Conservation (phyloP, 1,140 invertebrate genomes). For the Plectus sambesii region DNA sequence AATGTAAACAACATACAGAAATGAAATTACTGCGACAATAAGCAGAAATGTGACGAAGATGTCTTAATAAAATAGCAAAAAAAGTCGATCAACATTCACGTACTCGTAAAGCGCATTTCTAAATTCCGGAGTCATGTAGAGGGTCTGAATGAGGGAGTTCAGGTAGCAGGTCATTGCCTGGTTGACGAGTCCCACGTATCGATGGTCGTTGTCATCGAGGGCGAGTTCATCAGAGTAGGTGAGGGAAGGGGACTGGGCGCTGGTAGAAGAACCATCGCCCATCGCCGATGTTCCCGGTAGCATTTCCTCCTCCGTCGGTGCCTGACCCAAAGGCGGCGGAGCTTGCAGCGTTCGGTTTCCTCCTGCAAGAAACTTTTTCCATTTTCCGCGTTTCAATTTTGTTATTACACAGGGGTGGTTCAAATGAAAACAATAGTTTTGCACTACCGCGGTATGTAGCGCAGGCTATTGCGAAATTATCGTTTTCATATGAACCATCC, state of each 20-base stretch:
- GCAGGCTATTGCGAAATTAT: too few species aligned
- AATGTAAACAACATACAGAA: too few species aligned
- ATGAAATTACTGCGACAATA: too few species aligned
- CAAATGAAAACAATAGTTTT: too few species aligned
- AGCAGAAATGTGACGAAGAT: too few species aligned
- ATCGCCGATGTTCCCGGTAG: slow-evolving; percentile 2
- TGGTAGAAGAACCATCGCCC: background rate
- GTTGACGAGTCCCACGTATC: slow-evolving; percentile 75
- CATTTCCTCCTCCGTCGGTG: slow-evolving; percentile 9
- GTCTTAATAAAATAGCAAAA: slow-evolving; percentile 2
- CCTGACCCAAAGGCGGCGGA: background rate
- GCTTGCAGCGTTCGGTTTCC: slow-evolving; percentile 3
- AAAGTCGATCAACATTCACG: slow-evolving; percentile 1
- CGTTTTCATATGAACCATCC: too few species aligned
- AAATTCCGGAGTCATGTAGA: slow-evolving; percentile 90
- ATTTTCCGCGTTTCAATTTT: too few species aligned
- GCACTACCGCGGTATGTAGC: too few species aligned
- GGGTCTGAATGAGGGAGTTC: slow-evolving; percentile 73
- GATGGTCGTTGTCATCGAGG: slow-evolving; percentile 36
- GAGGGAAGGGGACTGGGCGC: background rate
- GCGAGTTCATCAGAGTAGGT: slow-evolving; percentile 15
- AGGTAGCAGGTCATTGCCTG: slow-evolving; percentile 89
- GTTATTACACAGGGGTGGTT: too few species aligned
- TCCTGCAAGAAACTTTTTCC: too few species aligned
- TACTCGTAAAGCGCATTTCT: slow-evolving; percentile 71